Percentiles rank a stretch among this genome's conserved stretches.
phyloP scores from a whole-genome alignment of 2,888 invertebrate species.

The Druceiella hillmani region DNA sequence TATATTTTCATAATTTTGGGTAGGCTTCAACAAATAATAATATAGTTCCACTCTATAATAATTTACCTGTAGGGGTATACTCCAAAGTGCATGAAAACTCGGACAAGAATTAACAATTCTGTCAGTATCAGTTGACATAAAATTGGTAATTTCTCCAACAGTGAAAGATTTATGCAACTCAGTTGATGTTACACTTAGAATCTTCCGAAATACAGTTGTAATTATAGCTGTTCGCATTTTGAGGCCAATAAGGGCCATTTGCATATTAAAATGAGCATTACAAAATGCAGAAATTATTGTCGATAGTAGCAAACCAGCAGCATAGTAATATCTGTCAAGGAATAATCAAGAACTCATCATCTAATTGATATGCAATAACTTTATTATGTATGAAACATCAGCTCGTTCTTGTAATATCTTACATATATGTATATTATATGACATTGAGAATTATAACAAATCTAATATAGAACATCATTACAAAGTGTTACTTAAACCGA shows the following conservation, averaged over 20 bases:
- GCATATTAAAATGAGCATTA: slow-evolving; percentile 86
- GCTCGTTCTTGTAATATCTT: too few relatives aligned
- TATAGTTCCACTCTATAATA: too few relatives aligned
- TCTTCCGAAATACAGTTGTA: slow-evolving; percentile 69
- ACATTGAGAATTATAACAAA: too few relatives aligned
- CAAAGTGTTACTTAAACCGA: background rate
- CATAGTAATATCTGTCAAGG: slow-evolving; percentile 40
- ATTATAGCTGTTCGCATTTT: slow-evolving; percentile 85
- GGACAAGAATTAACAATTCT: slow-evolving; percentile 93
- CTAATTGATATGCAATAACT: too few relatives aligned
- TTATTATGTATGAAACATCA: too few relatives aligned
- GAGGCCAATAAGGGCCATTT: slow-evolving; percentile 74
- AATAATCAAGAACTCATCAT: too few relatives aligned
- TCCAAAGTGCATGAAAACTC: slow-evolving; percentile 96
- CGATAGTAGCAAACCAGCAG: slow-evolving; percentile 39
- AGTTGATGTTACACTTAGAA: slow-evolving; percentile 44
- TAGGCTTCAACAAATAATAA: too few relatives aligned
- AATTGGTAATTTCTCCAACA: slow-evolving; percentile 89
- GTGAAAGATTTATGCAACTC: slow-evolving; percentile 43
- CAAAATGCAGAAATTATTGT: slow-evolving; percentile 62
- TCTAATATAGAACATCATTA: slow-evolving; percentile 7
- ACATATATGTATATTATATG: too few relatives aligned
- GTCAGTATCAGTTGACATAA: slow-evolving; percentile 95
- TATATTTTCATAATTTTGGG: slow-evolving; percentile 1
- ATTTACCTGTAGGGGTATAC: slow-evolving; percentile 82